Evolutionary conservation across 2,888 invertebrate genomes (phyloP), one percentile per base, ranked within the genome.

Genomic region (Drosophila barbarae): DNA sequence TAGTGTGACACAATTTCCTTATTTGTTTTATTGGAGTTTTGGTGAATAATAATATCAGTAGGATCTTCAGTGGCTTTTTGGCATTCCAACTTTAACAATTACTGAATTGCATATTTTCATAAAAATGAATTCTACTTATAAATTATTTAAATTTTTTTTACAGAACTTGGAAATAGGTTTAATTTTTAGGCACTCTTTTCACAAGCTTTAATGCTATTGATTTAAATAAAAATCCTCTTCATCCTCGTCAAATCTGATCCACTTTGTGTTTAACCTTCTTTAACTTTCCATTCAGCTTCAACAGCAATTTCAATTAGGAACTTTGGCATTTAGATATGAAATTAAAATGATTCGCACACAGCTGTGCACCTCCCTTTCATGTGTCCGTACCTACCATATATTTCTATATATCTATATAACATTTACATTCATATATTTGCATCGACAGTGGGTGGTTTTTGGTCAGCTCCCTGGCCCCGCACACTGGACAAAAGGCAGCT

Each of bases 271-370:
- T 49, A 32, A 42, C 26, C 38, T 42, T 21, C 30, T 34, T 34
- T 30, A 13, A 44, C 59, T 44, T 26, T 26, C 28, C 58, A 9
- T 8, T 39, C 41, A 57, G 41, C 50, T 63, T 38, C 51, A 67
- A 69, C 57, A 70, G 74, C 72, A 68, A 76, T 78, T 79, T 76
- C 85, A 85, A 80, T 85, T 85, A 84, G 77, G 61, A 73, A 85
- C 72, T 76, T 78, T 69, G 52, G 50, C 69, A 71, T 67, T 64
- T 53, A 50, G 42, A 83, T 83, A 83, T 83, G 70, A 80, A 81
- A 81, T 81, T 85, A 73, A 81, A 81, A 85, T 81, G 71, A 83
- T 83, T 85, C 74, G 69, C 83, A 77, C 69, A 71, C 80, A 80
- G 77, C 85, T 80, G 80, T 59, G 78, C 42, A 36, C 65, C 41